These are phyloP conservation scores for Laterallus jamaicensis DNA, from an alignment of 2,113 vertebrate genomes.

Conservation along the genomic window DNA sequence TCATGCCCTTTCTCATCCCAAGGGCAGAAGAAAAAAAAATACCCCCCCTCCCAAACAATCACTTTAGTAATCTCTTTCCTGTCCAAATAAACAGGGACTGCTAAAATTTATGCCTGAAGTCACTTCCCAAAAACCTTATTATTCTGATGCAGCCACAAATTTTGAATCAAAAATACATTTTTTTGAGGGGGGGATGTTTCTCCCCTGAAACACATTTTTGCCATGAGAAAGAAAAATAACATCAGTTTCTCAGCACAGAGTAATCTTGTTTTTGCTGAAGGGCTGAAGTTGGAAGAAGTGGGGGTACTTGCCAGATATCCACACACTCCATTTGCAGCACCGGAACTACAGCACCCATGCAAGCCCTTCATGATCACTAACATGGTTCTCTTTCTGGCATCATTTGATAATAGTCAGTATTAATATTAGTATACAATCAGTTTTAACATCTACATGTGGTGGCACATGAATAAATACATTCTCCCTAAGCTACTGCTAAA, in stretches of 20 bases:
- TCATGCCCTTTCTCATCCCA: not conserved
- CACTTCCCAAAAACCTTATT: not conserved
- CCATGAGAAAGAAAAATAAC: not conserved
- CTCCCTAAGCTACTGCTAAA: not conserved
- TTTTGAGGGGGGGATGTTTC: fast-evolving
- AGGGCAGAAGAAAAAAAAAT: not conserved
- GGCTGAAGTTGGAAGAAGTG: not conserved
- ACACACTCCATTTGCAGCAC: not conserved
- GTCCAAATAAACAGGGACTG: not conserved
- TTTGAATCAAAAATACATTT: not conserved
- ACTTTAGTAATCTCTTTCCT: not conserved
- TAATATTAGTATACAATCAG: not conserved
- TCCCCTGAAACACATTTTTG: not conserved
- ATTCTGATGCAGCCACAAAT: not conserved
- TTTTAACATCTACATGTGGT: not conserved
- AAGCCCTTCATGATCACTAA: not conserved
- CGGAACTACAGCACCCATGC: fast-evolving
- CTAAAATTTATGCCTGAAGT: not conserved
- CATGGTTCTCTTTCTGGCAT: fast-evolving
- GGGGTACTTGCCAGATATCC: not conserved
- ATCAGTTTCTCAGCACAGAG: not conserved
- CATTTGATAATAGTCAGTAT: not conserved
- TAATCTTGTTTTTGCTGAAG: not conserved
- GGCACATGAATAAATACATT: not conserved
- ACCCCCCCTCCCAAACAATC: too few species aligned